These are phyloP conservation scores for Leptopilina drosophilae DNA, from an alignment of 2,888 invertebrate species.

Conservation along the genomic window DNA sequence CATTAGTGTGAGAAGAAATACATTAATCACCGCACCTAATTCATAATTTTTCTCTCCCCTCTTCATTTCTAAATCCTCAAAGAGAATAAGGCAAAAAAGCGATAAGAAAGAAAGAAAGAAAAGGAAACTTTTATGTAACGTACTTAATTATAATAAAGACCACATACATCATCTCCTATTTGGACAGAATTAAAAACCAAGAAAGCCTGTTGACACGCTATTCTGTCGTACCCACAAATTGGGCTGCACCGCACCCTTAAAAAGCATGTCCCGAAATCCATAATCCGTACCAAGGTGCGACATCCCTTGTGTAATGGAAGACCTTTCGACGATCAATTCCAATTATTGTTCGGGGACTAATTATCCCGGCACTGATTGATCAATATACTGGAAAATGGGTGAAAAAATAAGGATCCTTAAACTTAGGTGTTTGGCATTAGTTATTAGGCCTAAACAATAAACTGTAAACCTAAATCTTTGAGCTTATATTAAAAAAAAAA, in stretches of 20 bases:
- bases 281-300: slow-evolving; percentile 23
- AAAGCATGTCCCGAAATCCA: slow-evolving; percentile 29
- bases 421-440: too few species aligned
- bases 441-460: too few species aligned
- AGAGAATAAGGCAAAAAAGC: background rate
- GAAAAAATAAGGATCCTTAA: too few species aligned
- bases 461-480: too few species aligned
- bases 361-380: too few species aligned
- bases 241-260: slow-evolving; percentile 14
- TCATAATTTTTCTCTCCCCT: background rate
- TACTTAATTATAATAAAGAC: background rate
- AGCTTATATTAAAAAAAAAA: too few species aligned
- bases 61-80: background rate
- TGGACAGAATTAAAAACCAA: background rate
- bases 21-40: slow-evolving; percentile 2
- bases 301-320: background rate
- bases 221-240: slow-evolving; percentile 16
- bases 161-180: slow-evolving; percentile 10
- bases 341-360: background rate
- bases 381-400: too few species aligned
- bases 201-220: slow-evolving; percentile 30
- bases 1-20: background rate
- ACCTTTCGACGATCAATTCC: background rate
- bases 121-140: background rate
- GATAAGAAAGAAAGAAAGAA: too few species aligned